Base-by-base conservation (phyloP, 2,888 invertebrate genomes). In the Dasysyrphus albostriatus region DNA sequence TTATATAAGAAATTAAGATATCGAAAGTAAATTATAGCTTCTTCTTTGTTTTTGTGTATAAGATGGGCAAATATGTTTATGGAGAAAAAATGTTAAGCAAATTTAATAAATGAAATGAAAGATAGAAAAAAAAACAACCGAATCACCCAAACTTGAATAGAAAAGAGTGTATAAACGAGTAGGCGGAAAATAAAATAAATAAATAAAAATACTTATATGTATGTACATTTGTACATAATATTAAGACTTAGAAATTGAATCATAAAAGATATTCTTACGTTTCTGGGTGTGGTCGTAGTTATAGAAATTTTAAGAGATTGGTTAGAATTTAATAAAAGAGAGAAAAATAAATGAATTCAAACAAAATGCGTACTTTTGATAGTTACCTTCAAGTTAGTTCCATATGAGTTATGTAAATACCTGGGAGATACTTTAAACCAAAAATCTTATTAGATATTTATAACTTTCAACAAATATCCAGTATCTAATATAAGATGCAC, bases 1-100 rank as follows among this genome's bases (percentile, higher is more conserved):
- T 83, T 74, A 14, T 63, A 58, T 24, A 47, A 74, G 56, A 74
- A 74, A 74, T 83, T 56, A 78, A 56, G 54, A 19, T 51, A 54
- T 58, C 32, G 67, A 54, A 75, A 67, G 29, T 51, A 72, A 42
- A 56, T 49, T 37, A 29, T 37, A 77, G 44, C 24, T 63, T 14
- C 32, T 34, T 37, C 14, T 37, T 12, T 54, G n/a, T 63, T 24
- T 39, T 69, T 69, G 3, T 16, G n/a, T 47, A 29, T 37, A 58
- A 8, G 19, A 32, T 47, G 51, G 34, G 32, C 16, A 16, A 34
- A 9, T 2, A 24, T 2, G 16, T 24, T 14, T 42, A 19, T 39
- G 3, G 6, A 59, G 24, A 4, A 14, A 3, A 39, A 4, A 61
- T 24, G 8, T 24, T 7, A 3, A 24, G 24, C 12, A 59, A 37